Base-by-base conservation (phyloP, 1,140 invertebrate species). In the Trichonephila inaurata region DNA sequence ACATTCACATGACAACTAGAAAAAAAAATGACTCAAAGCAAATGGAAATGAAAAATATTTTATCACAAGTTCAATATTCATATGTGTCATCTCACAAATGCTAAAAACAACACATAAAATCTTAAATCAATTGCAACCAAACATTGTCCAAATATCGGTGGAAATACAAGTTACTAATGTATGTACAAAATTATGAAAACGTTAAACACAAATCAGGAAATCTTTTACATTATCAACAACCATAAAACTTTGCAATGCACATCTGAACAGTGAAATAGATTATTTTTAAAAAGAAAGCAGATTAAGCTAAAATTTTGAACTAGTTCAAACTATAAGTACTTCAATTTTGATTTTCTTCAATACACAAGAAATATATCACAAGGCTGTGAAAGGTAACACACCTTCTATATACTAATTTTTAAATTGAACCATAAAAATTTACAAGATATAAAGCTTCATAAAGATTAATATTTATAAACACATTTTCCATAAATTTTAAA, bases 91-190 rank as follows among this genome's bases (percentile, higher is more conserved):
- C 33, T 44, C 51, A 88, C 28, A 64, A 64, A 61, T 88, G 86
- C 86, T 21, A 88, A 88, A 88, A 88, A 88, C 64, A 88, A 88
- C 86, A 88, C 62, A 28, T 28, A 88, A 88, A 58, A 60, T 85
- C 24, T 85, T 60, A 85, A n/a, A 14, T n/a, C n/a, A 69, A 88
- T 88, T 88, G 86, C 86, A 88, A 64, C 86, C 85, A 24, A 77
- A 77, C 72, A 19, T 33, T 64, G 14, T 88, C 61, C 86, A 88
- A 88, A 64, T 33, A 64, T 64, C 86, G 51, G 60, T 88, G 86
- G 60, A 77, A 77, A 77, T 33, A 77, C 24, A 88, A 88, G 64
- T 88, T 58, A 28, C 12, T 81, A 88, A 62, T 64, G 40, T 88
- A 88, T 88, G 33, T 64, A 62, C 60, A 64, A 66, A 66, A 33